Base-by-base conservation (phyloP, 2,888 invertebrate species). In the Chymomyza fuscimana region DNA sequence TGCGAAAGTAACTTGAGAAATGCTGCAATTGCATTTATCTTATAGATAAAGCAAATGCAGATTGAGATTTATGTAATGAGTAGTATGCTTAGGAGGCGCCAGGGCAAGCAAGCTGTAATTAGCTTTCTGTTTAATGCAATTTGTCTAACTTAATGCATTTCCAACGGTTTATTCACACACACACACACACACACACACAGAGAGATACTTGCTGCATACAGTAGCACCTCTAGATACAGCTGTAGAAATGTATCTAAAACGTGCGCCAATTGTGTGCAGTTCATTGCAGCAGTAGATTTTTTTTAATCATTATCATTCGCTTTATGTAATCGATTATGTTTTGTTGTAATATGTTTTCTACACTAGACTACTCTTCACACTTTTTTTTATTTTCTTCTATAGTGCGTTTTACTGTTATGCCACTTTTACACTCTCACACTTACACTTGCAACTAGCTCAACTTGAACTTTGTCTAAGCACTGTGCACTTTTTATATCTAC, bases 11-110 rank as follows among this genome's bases (percentile, higher is more conserved):
- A 15, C 46, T 19, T 25, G 12, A 32, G 32, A 51, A 58, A 75
- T 63, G 75, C 72, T 73, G 66, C 72, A 69, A 64, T 67, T 80
- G 86, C 76, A 87, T 87, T 89, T 89, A 88, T 89, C 88, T 88
- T 88, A 82, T 89, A 81, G 89, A 89, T 88, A 89, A 81, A 86
- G 73, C 40, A 65, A 64, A 69, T 22, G 7, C 61, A 52, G 62
- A 29, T 54, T 16, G 51, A 12, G 9, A 19, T 59, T 15, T 61
- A 40, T 16, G 36, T 58, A 58, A 61, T 64, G 10, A 25, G 65
- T 62, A 22, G 12, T 25, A 36, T 61, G 19, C 52, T 60, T 50
- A 7, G 25, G 5, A 58, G 12, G 29, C 58, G 10, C 22, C 15
- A 25, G 29, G 29, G 58, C 58, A 29, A 25, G 22, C 58, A 58